A percentile compares a stretch with the other conserved stretches of the same genome.
Conservation (phyloP, 2,113 vertebrate species). For the Plotosus lineatus region DNA sequence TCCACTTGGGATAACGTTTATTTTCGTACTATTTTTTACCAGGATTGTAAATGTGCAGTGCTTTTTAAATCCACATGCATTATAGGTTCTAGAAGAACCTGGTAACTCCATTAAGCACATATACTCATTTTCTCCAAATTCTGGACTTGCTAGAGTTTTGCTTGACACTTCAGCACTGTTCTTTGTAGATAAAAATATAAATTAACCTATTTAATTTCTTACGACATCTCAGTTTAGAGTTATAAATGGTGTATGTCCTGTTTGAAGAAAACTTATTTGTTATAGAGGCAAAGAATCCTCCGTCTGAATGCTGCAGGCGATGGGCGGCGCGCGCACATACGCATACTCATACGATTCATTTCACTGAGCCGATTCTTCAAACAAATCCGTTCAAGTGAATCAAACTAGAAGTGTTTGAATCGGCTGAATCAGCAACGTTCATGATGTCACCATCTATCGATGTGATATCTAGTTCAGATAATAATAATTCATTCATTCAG, state of each 20-base stretch:
- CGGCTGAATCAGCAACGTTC: background rate
- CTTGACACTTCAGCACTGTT: too few relatives aligned
- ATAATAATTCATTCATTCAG: background rate
- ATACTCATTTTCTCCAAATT: too few relatives aligned
- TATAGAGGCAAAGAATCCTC: background rate
- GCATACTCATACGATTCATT: background rate
- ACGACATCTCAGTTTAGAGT: background rate
- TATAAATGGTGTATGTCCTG: background rate
- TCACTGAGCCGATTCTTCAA: constrained; percentile 1
- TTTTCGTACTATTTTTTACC: too few relatives aligned
- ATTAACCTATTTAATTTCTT: background rate
- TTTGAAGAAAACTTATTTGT: background rate
- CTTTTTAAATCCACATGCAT: too few relatives aligned
- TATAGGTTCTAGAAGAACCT: too few relatives aligned
- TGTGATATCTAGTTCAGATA: background rate
- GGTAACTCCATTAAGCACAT: too few relatives aligned
- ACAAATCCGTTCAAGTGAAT: background rate
- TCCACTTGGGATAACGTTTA: too few relatives aligned
- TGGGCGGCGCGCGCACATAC: constrained; percentile 12
- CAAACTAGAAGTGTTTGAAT: background rate
- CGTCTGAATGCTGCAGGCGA: background rate
- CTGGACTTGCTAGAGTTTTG: too few relatives aligned
- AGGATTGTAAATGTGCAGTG: too few relatives aligned
- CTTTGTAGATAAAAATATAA: too few relatives aligned
- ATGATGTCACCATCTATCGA: background rate